Evolutionary conservation across 1,140 invertebrate genomes (phyloP).

Genomic region (Penaeus vannamei): DNA sequence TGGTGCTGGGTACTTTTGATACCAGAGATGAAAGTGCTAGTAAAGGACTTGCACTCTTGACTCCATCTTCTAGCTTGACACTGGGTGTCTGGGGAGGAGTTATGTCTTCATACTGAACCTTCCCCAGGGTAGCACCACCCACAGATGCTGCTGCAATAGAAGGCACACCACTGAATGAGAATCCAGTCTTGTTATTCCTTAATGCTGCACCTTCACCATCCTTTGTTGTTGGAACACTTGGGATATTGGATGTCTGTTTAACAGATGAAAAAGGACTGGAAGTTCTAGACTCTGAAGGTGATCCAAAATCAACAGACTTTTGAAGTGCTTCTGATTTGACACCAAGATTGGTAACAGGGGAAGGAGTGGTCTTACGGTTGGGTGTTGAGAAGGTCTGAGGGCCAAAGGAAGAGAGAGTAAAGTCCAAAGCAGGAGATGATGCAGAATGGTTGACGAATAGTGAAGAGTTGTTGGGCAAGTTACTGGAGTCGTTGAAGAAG

Average conservation of each 20-base stretch:
- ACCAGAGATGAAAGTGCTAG: conserved; percentile 49
- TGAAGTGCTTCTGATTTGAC: too few species aligned
- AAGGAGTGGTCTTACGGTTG: neutral
- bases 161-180: too few species aligned
- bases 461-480: neutral
- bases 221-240: too few species aligned
- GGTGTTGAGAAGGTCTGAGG: conserved; percentile 57
- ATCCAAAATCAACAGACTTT: too few species aligned
- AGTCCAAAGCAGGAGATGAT: neutral
- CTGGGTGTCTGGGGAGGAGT: conserved; percentile 59
- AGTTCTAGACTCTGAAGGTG: too few species aligned
- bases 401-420: conserved; percentile 37
- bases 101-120: conserved; percentile 56
- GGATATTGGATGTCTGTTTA: too few species aligned
- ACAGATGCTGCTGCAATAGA: neutral
- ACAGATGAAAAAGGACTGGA: too few species aligned
- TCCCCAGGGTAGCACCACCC: neutral
- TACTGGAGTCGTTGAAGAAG: too few species aligned
- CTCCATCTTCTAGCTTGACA: conserved; percentile 29
- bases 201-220: too few species aligned
- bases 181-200: too few species aligned
- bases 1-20: conserved; percentile 48
- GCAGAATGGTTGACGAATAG: neutral
- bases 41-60: conserved; percentile 48
- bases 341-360: too few species aligned